These are phyloP conservation scores for Cossypha polioptera DNA, from an alignment of 2,797 vertebrate species.

Conservation along the genomic window DNA sequence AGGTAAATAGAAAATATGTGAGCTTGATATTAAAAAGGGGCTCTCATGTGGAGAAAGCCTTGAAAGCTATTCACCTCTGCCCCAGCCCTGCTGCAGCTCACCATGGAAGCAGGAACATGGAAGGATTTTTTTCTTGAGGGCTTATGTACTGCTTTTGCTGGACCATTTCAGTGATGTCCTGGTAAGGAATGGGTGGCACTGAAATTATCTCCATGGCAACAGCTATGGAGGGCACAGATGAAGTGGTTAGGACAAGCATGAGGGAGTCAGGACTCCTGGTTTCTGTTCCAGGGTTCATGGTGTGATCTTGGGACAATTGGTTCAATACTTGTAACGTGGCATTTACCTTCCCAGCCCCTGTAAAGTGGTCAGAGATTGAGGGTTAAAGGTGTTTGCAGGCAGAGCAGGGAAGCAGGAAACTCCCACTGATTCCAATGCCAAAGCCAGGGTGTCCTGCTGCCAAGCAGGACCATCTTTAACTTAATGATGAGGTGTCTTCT, in stretches of 20 bases:
- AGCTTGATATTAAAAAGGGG: conserved; percentile 51
- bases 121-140: background rate
- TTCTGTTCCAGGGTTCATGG: background rate
- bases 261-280: background rate
- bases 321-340: background rate
- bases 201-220: conserved; percentile 10
- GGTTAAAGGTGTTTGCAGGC: background rate
- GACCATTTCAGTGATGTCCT: background rate
- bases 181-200: background rate
- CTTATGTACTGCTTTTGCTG: background rate
- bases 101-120: background rate
- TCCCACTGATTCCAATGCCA: background rate
- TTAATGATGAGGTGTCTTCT: background rate
- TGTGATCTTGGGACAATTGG: background rate
- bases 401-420: background rate
- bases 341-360: background rate
- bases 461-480: background rate
- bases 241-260: background rate
- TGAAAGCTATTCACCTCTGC: background rate
- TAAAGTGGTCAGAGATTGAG: background rate
- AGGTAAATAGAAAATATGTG: conserved; percentile 57
- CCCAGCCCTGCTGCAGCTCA: background rate
- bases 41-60: background rate
- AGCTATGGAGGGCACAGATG: background rate
- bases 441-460: background rate